These are phyloP conservation scores for Neodiprion virginianus DNA, from an alignment of 1,140 invertebrate genomes.

Conservation along the genomic window DNA sequence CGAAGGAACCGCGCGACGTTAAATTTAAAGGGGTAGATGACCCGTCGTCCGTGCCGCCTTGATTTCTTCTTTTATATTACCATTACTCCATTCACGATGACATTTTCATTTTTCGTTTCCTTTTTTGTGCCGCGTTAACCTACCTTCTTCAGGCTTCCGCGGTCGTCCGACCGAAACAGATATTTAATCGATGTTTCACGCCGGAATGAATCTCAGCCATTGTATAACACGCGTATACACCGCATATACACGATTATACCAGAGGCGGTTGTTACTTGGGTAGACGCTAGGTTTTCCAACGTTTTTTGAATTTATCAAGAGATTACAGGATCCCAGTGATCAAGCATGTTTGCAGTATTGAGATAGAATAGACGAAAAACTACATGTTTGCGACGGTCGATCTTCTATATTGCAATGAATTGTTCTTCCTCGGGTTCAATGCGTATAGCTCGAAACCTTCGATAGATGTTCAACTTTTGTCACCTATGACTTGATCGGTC, in stretches of 20 bases:
- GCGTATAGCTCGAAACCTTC: no score
- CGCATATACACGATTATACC: neutral
- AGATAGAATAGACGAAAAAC: no score
- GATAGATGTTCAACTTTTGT: no score
- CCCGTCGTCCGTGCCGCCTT: neutral
- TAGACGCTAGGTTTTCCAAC: no score
- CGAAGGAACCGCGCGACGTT: neutral
- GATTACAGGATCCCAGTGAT: no score
- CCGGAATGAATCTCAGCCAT: constrained; percentile 34
- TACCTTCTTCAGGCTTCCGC: constrained; percentile 11
- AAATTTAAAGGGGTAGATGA: constrained; percentile 2
- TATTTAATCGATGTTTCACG: constrained; percentile 33
- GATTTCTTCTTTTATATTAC: neutral
- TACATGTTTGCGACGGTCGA: no score
- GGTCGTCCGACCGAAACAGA: constrained; percentile 26
- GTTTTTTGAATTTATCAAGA: no score
- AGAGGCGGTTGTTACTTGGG: no score
- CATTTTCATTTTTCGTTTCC: neutral
- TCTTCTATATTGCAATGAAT: no score
- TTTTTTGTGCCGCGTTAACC: constrained; percentile 25
- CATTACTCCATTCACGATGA: neutral
- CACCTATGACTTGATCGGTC: no score
- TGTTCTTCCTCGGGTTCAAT: no score
- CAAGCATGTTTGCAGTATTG: no score
- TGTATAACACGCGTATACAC: neutral